phyloP scores from a whole-genome alignment of 2,888 invertebrate genomes.

The Quadriops clusia region DNA sequence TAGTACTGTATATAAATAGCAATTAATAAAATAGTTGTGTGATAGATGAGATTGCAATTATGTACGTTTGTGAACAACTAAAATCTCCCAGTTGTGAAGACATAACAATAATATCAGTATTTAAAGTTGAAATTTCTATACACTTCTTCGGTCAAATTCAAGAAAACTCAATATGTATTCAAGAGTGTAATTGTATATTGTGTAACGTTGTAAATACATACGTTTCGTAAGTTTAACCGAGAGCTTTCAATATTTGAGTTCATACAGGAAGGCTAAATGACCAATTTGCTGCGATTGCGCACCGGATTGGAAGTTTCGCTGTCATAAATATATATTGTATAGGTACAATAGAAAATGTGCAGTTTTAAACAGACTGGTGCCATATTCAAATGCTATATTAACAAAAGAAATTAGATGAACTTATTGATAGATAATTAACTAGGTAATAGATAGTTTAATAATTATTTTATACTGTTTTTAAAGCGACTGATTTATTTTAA shows the following conservation, averaged over 20 bases:
- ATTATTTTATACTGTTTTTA: no score
- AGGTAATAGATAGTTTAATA: no score
- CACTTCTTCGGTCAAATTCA: no score
- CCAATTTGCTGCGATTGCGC: slow-evolving; percentile 4
- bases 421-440: no score
- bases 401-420: no score
- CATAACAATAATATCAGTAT: no score
- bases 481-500: no score
- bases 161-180: no score
- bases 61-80: no score
- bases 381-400: slow-evolving; percentile 25
- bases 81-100: no score
- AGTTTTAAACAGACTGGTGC: slow-evolving; percentile 25
- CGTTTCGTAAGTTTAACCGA: slow-evolving; percentile 21
- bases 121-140: no score
- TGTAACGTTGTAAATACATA: slow-evolving; percentile 22
- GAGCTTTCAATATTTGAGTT: slow-evolving; percentile 25
- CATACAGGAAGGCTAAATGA: slow-evolving; percentile 14
- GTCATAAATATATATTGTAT: slow-evolving; percentile 24
- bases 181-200: slow-evolving; percentile 15
- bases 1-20: slow-evolving; percentile 23
- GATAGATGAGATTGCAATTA: slow-evolving; percentile 18
- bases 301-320: slow-evolving; percentile 12
- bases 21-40: slow-evolving; percentile 20
- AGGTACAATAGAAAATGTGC: slow-evolving; percentile 22